These are phyloP conservation scores for Yponomeuta malinellus DNA, from an alignment of 2,888 invertebrate genomes.

Conservation along the genomic window DNA sequence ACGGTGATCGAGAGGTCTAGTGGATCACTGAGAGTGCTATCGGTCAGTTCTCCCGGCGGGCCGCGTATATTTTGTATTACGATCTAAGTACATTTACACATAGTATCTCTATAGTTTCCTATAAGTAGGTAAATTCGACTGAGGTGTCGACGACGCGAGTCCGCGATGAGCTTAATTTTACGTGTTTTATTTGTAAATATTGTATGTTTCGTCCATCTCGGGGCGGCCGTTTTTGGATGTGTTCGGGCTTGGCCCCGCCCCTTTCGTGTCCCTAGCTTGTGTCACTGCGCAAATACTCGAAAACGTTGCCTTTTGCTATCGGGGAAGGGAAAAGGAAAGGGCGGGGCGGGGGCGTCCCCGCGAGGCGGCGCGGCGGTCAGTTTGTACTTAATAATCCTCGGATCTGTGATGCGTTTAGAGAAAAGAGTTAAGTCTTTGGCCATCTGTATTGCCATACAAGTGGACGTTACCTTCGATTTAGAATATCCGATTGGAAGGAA, in stretches of 20 bases:
- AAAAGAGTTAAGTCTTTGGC: conserved; percentile 36
- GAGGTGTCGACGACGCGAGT: conserved; percentile 23
- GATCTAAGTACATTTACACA: conserved; percentile 15
- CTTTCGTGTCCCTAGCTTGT: background rate
- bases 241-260: background rate
- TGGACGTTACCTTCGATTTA: background rate
- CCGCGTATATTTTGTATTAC: conserved; percentile 7
- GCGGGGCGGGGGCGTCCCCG: background rate
- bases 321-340: too few relatives aligned
- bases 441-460: conserved; percentile 36
- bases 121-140: conserved; percentile 17
- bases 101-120: conserved; percentile 16
- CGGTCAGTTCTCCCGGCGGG: background rate
- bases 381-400: conserved; percentile 38
- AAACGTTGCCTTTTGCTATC: too few relatives aligned
- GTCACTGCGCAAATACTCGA: background rate
- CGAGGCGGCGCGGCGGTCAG: conserved; percentile 18
- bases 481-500: background rate
- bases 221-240: conserved; percentile 19
- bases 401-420: conserved; percentile 26
- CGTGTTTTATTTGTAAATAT: conserved; percentile 68
- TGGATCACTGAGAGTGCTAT: background rate
- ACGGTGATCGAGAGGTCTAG: background rate
- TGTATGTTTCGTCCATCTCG: conserved; percentile 61
- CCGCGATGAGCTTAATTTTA: conserved; percentile 66